These are phyloP conservation scores for Eumeta japonica DNA, from an alignment of 1,140 invertebrate species.

Conservation along the genomic window DNA sequence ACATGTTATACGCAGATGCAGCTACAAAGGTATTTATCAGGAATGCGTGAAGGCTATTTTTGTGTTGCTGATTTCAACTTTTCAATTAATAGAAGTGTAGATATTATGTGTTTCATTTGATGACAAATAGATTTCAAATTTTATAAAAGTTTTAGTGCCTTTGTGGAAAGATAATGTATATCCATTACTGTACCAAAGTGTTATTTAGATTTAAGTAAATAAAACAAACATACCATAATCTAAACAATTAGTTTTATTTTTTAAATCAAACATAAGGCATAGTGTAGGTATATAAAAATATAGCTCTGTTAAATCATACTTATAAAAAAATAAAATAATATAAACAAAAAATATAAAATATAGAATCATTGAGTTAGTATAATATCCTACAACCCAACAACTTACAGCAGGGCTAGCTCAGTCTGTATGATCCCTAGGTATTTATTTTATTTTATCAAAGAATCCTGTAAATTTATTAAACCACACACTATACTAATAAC, in stretches of 20 bases:
- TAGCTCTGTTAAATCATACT: too few species aligned
- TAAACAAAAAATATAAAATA: too few species aligned
- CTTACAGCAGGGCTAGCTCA: too few species aligned
- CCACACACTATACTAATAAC: slow-evolving; percentile 5
- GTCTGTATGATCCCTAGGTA: too few species aligned
- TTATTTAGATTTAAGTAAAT: neutral
- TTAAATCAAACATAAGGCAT: slow-evolving; percentile 3
- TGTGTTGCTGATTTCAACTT: slow-evolving; percentile 10
- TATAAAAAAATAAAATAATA: too few species aligned
- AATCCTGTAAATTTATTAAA: too few species aligned
- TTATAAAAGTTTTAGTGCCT: slow-evolving; percentile 4
- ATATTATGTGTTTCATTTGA: slow-evolving; percentile 5
- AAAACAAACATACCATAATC: too few species aligned
- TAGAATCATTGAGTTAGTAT: too few species aligned
- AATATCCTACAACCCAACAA: too few species aligned
- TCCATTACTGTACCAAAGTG: too few species aligned
- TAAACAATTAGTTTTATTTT: slow-evolving; percentile 4
- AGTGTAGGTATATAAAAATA: too few species aligned
- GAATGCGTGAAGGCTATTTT: slow-evolving; percentile 11
- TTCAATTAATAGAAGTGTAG: slow-evolving; percentile 8
- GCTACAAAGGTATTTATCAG: slow-evolving; percentile 15
- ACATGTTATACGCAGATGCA: slow-evolving; percentile 18
- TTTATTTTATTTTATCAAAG: too few species aligned
- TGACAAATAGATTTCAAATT: slow-evolving; percentile 7
- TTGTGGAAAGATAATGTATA: slow-evolving; percentile 11